These are phyloP conservation scores for Melanostoma scalare DNA, from an alignment of 2,888 invertebrate genomes.

Conservation along the genomic window DNA sequence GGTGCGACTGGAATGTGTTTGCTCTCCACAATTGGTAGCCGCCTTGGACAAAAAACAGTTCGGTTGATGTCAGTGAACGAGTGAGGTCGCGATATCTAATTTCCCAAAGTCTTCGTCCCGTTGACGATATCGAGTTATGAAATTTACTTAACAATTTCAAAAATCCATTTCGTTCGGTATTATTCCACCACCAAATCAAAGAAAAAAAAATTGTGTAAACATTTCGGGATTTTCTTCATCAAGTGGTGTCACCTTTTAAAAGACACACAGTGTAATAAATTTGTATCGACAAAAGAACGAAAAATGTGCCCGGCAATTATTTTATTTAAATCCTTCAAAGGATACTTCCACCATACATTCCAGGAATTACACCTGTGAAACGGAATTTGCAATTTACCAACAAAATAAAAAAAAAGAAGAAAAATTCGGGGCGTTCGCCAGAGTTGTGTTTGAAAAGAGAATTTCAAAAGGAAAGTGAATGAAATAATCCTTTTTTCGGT, in stretches of 20 bases:
- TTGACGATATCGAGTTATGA: slow-evolving; percentile 24
- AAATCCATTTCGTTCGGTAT: slow-evolving; percentile 32
- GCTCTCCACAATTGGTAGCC: slow-evolving; percentile 49
- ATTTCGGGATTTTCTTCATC: slow-evolving; percentile 28
- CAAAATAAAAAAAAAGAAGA: slow-evolving; percentile 16
- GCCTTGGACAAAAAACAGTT: slow-evolving; percentile 68
- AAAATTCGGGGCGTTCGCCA: slow-evolving; percentile 22
- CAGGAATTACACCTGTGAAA: slow-evolving; percentile 69
- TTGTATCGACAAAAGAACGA: not conserved
- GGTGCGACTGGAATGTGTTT: slow-evolving; percentile 58
- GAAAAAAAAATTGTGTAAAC: slow-evolving; percentile 3
- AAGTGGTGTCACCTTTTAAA: not conserved
- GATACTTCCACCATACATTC: slow-evolving; percentile 52
- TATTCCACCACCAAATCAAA: slow-evolving; percentile 3
- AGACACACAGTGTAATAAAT: not conserved
- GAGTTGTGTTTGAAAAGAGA: slow-evolving; percentile 19
- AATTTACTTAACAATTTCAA: not conserved
- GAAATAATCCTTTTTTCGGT: slow-evolving; percentile 62
- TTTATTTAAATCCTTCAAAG: slow-evolving; percentile 46
- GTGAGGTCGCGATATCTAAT: slow-evolving; percentile 59
- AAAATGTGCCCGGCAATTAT: slow-evolving; percentile 47
- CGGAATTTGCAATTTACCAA: slow-evolving; percentile 42
- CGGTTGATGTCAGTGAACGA: slow-evolving; percentile 68
- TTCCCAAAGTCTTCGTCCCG: slow-evolving; percentile 46
- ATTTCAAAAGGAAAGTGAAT: slow-evolving; percentile 48